Conservation (phyloP, 2,888 invertebrate genomes). For the Microplitis deprimator region DNA sequence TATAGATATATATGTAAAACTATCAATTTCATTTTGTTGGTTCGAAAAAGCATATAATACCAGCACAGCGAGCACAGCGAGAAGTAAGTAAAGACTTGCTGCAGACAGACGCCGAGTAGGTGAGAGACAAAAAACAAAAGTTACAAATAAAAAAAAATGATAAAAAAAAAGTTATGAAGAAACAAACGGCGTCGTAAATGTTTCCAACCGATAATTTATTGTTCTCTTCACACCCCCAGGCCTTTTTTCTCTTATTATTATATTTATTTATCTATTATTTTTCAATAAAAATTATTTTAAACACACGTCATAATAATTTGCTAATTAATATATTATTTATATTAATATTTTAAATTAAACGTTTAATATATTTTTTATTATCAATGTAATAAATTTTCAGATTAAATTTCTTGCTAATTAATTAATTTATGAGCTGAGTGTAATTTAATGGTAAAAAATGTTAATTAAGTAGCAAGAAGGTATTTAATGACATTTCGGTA, state of each 20-base stretch:
- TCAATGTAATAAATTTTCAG: background rate
- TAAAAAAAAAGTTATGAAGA: conserved; percentile 5
- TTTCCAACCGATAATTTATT: conserved; percentile 15
- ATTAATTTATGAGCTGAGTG: background rate
- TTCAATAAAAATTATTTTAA: background rate
- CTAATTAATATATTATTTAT: background rate
- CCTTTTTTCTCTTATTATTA: background rate
- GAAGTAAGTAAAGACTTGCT: background rate
- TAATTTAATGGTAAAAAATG: background rate
- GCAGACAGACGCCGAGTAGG: background rate
- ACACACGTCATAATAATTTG: background rate
- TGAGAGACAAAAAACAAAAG: background rate
- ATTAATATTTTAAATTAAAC: too few species aligned
- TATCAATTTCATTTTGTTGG: conserved; percentile 1
- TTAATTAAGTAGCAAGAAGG: background rate
- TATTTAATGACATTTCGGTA: background rate
- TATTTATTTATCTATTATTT: background rate
- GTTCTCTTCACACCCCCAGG: conserved; percentile 23
- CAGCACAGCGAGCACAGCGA: conserved; percentile 20
- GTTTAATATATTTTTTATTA: too few species aligned
- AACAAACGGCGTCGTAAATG: conserved; percentile 24
- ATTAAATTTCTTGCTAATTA: background rate
- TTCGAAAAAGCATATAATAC: conserved; percentile 3
- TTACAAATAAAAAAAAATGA: conserved; percentile 1
- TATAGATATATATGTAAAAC: conserved; percentile 2